A percentile compares a stretch with the other conserved stretches of the same genome.
Conservation (phyloP, 2,888 invertebrate genomes). For the Tinea semifulvella region DNA sequence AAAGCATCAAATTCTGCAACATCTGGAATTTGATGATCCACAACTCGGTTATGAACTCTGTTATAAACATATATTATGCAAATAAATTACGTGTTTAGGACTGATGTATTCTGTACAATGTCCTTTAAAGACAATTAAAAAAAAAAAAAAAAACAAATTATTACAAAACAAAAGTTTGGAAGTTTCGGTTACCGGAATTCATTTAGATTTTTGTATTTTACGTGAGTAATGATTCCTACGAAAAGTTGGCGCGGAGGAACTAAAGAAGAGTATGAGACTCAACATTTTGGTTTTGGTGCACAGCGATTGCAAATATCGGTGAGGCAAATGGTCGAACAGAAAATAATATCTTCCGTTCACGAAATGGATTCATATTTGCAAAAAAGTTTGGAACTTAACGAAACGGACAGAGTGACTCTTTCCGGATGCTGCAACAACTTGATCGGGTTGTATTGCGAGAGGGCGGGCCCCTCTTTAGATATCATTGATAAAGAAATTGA, state of each 20-base stretch:
- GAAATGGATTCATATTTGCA: slow-evolving; percentile 48
- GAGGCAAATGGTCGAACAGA: slow-evolving; percentile 53
- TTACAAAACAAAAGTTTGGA: too few species aligned
- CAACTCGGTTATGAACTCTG: too few species aligned
- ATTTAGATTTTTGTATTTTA: too few species aligned
- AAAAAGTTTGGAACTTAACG: slow-evolving; percentile 42
- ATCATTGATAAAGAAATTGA: slow-evolving; percentile 49
- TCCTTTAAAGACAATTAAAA: too few species aligned
- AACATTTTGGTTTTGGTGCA: slow-evolving; percentile 56
- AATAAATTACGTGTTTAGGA: too few species aligned
- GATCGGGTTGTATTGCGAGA: slow-evolving; percentile 42
- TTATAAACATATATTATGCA: too few species aligned
- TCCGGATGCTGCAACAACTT: slow-evolving; percentile 47
- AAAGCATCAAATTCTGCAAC: too few species aligned
- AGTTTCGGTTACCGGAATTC: too few species aligned
- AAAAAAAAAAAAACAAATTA: too few species aligned
- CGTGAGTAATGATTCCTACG: slow-evolving; percentile 48
- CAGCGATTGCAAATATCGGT: slow-evolving; percentile 53
- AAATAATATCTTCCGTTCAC: slow-evolving; percentile 45
- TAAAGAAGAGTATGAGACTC: slow-evolving; percentile 59
- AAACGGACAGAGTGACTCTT: slow-evolving; percentile 44
- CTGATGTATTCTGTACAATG: too few species aligned
- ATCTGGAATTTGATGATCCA: too few species aligned
- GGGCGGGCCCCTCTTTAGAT: slow-evolving; percentile 42
- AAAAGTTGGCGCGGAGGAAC: slow-evolving; percentile 47